phyloP scores from a whole-genome alignment of 37 sponge, comb jelly and placozoan genomes.

The Mnemiopsis leidyi region DNA sequence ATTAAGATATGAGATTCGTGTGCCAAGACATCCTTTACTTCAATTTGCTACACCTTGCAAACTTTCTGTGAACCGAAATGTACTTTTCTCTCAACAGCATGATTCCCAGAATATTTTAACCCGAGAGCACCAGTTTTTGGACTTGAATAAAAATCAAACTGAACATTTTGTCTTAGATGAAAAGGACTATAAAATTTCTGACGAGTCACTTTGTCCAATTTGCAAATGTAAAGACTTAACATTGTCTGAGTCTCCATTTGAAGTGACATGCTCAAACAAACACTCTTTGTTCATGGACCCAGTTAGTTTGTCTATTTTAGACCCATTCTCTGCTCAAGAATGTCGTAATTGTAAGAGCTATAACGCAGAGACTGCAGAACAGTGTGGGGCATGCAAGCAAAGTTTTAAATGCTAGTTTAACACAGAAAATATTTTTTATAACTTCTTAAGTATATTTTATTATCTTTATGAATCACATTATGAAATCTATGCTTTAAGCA shows the following conservation, averaged over 20 bases:
- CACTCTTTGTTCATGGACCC: constrained; percentile 5
- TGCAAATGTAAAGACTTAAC: background rate
- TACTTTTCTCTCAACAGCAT: background rate
- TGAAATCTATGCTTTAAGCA: too few species aligned
- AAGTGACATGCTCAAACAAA: background rate
- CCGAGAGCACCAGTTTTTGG: background rate
- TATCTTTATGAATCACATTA: too few species aligned
- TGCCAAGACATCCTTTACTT: background rate
- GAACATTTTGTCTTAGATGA: background rate
- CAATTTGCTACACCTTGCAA: background rate
- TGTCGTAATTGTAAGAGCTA: background rate
- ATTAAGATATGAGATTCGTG: background rate
- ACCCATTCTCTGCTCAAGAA: background rate
- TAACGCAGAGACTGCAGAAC: background rate
- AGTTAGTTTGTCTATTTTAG: background rate
- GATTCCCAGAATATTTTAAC: background rate
- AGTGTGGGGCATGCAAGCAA: background rate
- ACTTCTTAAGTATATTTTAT: background rate
- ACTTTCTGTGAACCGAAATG: background rate
- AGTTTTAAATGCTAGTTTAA: background rate
- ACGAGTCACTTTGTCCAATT: background rate
- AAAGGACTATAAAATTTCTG: background rate
- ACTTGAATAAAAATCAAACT: background rate
- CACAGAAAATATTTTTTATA: background rate
- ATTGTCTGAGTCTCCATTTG: background rate